Percentiles rank a stretch among this genome's conserved stretches.
These are phyloP conservation scores for Hippocampus zosterae DNA, from an alignment of 2,113 vertebrate genomes.

Conservation along the genomic window DNA sequence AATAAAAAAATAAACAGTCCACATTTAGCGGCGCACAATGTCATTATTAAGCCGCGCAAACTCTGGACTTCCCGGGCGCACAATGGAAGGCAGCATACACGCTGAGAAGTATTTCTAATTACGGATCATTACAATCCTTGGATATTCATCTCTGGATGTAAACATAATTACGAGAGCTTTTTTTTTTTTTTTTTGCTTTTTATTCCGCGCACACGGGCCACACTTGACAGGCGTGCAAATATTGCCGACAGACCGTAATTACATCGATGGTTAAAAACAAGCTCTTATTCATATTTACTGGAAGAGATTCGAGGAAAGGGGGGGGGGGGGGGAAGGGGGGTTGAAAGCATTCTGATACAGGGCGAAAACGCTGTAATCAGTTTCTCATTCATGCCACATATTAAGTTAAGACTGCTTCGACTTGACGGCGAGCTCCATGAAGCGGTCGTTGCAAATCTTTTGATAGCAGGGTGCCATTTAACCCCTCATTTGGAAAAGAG, in stretches of 20 bases:
- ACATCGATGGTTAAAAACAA: conserved; percentile 74
- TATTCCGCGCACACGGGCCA: conserved; percentile 59
- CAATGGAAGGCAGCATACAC: conserved; percentile 65
- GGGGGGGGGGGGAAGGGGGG: conserved; percentile 41
- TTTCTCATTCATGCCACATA: conserved; percentile 69
- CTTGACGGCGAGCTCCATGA: conserved; percentile 69
- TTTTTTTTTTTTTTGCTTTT: conserved; percentile 74
- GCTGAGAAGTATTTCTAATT: conserved; percentile 77
- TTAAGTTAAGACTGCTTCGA: conserved; percentile 73
- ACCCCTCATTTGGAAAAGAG: conserved; percentile 68
- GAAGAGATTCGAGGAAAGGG: conserved; percentile 52
- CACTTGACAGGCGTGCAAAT: conserved; percentile 73
- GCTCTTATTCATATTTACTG: conserved; percentile 58
- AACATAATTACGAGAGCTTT: conserved; percentile 77
- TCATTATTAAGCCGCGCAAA: conserved; percentile 93
- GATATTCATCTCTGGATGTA: conserved; percentile 74
- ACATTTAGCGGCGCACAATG: conserved; percentile 87
- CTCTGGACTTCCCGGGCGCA: conserved; percentile 71
- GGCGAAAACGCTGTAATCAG: conserved; percentile 57
- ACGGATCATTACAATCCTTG: conserved; percentile 76
- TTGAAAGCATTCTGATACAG: conserved; percentile 40
- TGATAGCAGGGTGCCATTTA: conserved; percentile 68
- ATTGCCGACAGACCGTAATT: conserved; percentile 70
- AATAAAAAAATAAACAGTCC: conserved; percentile 50
- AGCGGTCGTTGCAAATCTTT: conserved; percentile 64